Percentiles rank a stretch among this genome's conserved stretches.
Evolutionary conservation across 2,888 invertebrate genomes (phyloP).

Genomic region (Acleris literana): DNA sequence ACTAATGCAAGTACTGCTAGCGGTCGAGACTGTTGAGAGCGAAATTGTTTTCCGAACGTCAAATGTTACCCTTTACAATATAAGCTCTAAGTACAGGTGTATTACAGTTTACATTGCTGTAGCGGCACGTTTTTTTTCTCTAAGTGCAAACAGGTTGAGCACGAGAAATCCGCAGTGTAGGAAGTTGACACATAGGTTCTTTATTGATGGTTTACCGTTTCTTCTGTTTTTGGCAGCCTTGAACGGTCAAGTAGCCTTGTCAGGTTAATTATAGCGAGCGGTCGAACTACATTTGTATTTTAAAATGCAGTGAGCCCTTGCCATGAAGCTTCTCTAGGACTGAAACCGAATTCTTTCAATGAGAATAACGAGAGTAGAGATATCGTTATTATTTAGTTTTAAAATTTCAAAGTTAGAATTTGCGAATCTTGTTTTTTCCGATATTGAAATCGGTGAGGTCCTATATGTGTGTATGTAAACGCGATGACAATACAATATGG

Average conservation of each 20-base stretch:
- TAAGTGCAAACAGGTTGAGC: conserved; percentile 64
- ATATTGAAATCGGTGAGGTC: background rate
- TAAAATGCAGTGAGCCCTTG: conserved; percentile 23
- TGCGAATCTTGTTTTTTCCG: background rate
- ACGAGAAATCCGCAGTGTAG: conserved; percentile 69
- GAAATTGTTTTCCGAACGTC: conserved; percentile 72
- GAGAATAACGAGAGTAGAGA: background rate
- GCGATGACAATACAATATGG: no score
- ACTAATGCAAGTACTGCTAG: conserved; percentile 59
- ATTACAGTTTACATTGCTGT: conserved; percentile 56
- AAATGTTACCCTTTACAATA: conserved; percentile 46
- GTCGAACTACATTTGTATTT: conserved; percentile 25
- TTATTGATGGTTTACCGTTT: conserved; percentile 57
- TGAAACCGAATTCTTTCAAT: background rate
- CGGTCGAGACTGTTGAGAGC: conserved; percentile 71
- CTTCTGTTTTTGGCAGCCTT: conserved; percentile 41
- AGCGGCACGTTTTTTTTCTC: conserved; percentile 53
- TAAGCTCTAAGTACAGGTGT: conserved; percentile 49
- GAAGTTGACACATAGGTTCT: conserved; percentile 61
- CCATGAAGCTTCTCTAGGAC: background rate
- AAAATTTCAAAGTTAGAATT: no score
- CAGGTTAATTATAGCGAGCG: conserved; percentile 28
- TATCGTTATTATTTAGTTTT: background rate
- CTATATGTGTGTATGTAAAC: background rate
- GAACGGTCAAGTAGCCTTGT: conserved; percentile 20